phyloP scores from a whole-genome alignment of 2,888 invertebrate genomes.

The Parnassius mnemosyne region DNA sequence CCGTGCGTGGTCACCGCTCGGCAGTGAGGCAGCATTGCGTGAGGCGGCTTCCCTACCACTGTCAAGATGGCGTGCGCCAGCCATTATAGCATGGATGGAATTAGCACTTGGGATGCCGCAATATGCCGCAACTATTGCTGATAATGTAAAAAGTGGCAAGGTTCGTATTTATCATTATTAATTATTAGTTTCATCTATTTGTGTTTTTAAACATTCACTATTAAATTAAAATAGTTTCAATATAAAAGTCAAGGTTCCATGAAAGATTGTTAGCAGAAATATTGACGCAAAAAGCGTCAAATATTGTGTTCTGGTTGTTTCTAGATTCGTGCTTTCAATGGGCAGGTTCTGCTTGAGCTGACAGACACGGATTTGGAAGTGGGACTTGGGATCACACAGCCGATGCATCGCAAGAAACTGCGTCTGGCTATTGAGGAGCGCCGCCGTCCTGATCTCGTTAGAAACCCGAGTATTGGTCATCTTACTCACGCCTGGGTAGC shows the following conservation, averaged over 20 bases:
- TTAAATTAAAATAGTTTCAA: neutral
- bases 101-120: slow-evolving; percentile 97
- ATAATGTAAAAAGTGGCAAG: slow-evolving; percentile 97
- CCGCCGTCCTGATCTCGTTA: slow-evolving; percentile 90
- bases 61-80: slow-evolving; percentile 95
- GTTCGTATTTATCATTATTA: slow-evolving; percentile 59
- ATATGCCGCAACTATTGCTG: slow-evolving; percentile 93
- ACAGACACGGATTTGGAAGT: slow-evolving; percentile 95
- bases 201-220: neutral
- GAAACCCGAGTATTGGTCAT: slow-evolving; percentile 93
- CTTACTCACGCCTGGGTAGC: slow-evolving; percentile 96
- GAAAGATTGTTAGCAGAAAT: slow-evolving; percentile 29
- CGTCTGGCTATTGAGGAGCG: slow-evolving; percentile 96
- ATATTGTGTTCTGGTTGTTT: slow-evolving; percentile 82
- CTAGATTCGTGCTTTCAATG: slow-evolving; percentile 85
- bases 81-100: slow-evolving; percentile 96
- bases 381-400: slow-evolving; percentile 94
- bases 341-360: slow-evolving; percentile 93
- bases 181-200: too few species aligned
- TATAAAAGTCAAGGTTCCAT: slow-evolving; percentile 4
- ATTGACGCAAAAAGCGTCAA: slow-evolving; percentile 77
- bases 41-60: slow-evolving; percentile 92
- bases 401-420: slow-evolving; percentile 95
- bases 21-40: slow-evolving; percentile 89
- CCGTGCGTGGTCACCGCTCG: slow-evolving; percentile 86